Evolutionary conservation across 2,888 invertebrate genomes (phyloP), one percentile per base, ranked within the genome.

Genomic region (Philhelius pedissequus): DNA sequence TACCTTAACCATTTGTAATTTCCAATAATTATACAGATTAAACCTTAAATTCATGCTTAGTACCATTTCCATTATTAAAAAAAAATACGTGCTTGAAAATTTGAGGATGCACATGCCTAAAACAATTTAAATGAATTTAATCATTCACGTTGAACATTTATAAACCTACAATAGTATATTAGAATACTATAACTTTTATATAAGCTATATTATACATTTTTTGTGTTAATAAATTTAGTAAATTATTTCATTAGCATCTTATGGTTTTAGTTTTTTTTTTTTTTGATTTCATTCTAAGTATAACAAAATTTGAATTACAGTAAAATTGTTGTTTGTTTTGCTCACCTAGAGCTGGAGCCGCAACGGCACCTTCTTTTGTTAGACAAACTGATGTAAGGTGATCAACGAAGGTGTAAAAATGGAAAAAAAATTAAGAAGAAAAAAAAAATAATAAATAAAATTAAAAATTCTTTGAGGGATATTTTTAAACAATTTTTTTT

Each of bases 271-370:
- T 76, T 76, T 15, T 77, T 62, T 74, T 45, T 43, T 43, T 43
- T 48, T 83, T 86, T 78, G 54, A 79, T 87, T 79, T 64, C 74
- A 86, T 70, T 76, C 48, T 66, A 70, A 86, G 48, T 66, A 58
- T 79, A 74, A 83, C 45, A 78, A 78, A 70, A 62, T 54, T 58
- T 75, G 70, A 83, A 82, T 75, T 75, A 86, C 68, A 82, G 58
- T 66, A 78, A 75, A 73, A 77, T 87, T 79, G 86, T 86, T 89
- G 81, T 75, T 88, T 87, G 87, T 69, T 73, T 66, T 77, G 91
- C 91, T 91, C 92, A 91, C 91, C 91, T 91, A 91, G 90, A 91
- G 92, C 92, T 89, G 91, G 92, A 89, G 91, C 91, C 90, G 90
- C 90, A 86, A 91, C 90, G 90, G 92, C 92, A 90, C 92, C 92